Evolutionary conservation across 1,140 invertebrate genomes (phyloP).

Genomic region (Elymnias hypermnestra): DNA sequence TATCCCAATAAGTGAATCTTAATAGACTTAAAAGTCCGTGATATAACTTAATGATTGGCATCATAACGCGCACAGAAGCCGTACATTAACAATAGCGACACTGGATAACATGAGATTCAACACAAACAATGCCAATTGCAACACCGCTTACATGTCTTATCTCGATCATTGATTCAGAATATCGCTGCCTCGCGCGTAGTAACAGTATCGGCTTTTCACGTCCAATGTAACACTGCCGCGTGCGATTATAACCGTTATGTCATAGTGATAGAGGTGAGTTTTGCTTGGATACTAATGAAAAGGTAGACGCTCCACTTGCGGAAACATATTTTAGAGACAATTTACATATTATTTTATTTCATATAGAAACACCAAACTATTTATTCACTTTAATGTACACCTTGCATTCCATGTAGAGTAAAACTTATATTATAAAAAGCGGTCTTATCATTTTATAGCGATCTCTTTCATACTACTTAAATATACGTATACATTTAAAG

Average conservation of each 20-base stretch:
- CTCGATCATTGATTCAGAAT: constrained; percentile 27
- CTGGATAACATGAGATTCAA: constrained; percentile 10
- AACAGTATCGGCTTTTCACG: constrained; percentile 22
- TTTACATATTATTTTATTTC: neutral
- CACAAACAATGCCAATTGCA: constrained; percentile 26
- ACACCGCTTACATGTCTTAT: constrained; percentile 27
- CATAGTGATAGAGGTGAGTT: neutral
- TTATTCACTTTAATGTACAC: no score
- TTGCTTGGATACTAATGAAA: neutral
- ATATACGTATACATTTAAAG: no score
- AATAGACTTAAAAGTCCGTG: no score
- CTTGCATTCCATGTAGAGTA: no score
- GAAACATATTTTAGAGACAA: neutral
- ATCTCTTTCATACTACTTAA: no score
- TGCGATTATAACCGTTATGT: constrained; percentile 7
- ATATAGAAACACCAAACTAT: no score
- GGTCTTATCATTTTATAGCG: no score
- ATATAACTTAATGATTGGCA: no score
- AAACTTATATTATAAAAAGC: no score
- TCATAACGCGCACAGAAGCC: neutral
- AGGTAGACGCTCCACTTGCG: neutral
- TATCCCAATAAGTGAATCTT: no score
- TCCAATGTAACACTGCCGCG: neutral
- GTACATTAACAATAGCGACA: neutral
- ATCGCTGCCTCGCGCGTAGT: constrained; percentile 18